Evolutionary conservation across 1,140 invertebrate genomes (phyloP).

Genomic region (Zophobas morio): DNA sequence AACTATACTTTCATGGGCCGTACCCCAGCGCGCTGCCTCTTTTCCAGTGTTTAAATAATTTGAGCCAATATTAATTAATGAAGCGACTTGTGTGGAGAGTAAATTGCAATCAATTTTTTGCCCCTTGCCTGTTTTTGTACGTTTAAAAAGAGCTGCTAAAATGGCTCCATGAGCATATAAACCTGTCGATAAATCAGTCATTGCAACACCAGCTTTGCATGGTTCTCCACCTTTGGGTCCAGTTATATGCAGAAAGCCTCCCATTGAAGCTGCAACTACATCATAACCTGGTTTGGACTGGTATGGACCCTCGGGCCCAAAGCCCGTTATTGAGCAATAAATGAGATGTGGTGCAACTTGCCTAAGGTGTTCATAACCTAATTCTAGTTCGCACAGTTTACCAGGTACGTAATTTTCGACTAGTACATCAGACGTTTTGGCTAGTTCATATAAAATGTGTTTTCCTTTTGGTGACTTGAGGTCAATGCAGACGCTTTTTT

Average conservation of each 20-base stretch:
- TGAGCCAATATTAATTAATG: conserved; percentile 90
- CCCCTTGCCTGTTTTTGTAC: conserved; percentile 83
- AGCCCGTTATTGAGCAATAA: conserved; percentile 96
- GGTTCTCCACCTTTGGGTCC: conserved; percentile 88
- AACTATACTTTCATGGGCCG: conserved; percentile 94
- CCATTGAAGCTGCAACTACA: conserved; percentile 93
- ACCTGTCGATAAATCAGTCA: conserved; percentile 94
- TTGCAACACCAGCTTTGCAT: conserved; percentile 92
- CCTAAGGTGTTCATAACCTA: conserved; percentile 86
- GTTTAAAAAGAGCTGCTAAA: conserved; percentile 88
- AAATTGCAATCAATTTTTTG: conserved; percentile 96
- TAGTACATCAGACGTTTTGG: conserved; percentile 86
- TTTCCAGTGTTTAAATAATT: conserved; percentile 92
- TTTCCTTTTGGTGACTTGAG: conserved; percentile 81
- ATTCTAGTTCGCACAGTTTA: conserved; percentile 81
- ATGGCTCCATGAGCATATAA: conserved; percentile 97
- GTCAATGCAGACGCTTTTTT: conserved; percentile 94
- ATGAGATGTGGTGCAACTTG: conserved; percentile 85
- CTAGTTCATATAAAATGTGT: conserved; percentile 82
- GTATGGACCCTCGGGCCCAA: conserved; percentile 91
- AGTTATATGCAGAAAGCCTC: conserved; percentile 92
- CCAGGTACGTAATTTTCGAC: conserved; percentile 97
- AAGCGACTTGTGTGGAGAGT: conserved; percentile 92
- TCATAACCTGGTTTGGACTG: conserved; percentile 91
- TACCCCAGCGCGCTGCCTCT: conserved; percentile 87